Base-by-base conservation (phyloP, 2,113 vertebrate genomes). In the Dicaeum eximium region DNA sequence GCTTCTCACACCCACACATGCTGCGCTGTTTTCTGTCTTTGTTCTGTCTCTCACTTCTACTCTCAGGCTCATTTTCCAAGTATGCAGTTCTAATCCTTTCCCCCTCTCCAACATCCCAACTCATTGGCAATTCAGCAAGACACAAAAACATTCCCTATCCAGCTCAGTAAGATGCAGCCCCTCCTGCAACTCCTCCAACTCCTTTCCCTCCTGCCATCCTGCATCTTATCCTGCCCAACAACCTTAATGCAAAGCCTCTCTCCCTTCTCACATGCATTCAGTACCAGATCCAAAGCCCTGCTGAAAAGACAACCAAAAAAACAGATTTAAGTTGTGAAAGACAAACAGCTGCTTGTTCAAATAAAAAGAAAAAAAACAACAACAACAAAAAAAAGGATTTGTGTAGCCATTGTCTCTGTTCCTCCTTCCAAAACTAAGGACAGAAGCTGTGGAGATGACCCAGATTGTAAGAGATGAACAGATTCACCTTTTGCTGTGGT, bases 121-220 rank as follows among this genome's bases (percentile, higher is more conserved):
- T 17, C 38, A 8, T 0, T 47, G 24, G 74, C 33, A 40, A 54
- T 62, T 54, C 24, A 69, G 28, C 61, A 67, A 72, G 37, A 69
- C 5, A 13, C 6, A 48, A 60, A 92, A 61, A 15, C 2, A 4
- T 27, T 57, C 58, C n/a, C 53, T 4, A 20, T 4, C 35, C 64
- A 67, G 2, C 3, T 27, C 65, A 31, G 18, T 15, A 61, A 56
- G 28, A 54, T 51, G 23, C 33, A 79, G 48, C 10, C 30, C 51
- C 30, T n/a, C n/a, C n/a, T n/a, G n/a, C 1, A 0, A 2, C 13
- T 40, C 48, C n/a, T 48, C 30, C 1, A 0, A 2, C 13, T 40
- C 48, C n/a, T 48, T 42, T 65, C 62, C 31, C 33, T 77, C 38
- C 60, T 66, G 24, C 58, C 40, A 51, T 19, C 30, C 67, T 61